Evolutionary conservation across 2,888 invertebrate species (phyloP).

Genomic region (Sicus ferrugineus): DNA sequence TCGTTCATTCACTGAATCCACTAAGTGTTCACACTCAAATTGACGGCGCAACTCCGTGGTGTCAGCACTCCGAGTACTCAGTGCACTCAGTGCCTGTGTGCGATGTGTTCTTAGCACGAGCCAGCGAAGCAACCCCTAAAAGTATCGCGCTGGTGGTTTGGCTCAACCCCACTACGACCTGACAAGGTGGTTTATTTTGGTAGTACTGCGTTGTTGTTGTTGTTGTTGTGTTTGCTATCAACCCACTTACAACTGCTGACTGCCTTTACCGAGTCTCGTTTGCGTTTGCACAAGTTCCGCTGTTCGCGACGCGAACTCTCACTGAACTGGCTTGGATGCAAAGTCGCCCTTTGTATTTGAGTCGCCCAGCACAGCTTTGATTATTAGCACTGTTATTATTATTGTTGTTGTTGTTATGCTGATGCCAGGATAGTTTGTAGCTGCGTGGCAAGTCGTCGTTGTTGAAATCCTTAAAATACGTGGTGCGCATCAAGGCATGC

Average conservation of each 20-base stretch:
- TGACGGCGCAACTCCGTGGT: slow-evolving; percentile 55
- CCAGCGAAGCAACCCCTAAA: slow-evolving; percentile 30
- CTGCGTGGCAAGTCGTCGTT: slow-evolving; percentile 18
- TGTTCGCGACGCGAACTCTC: slow-evolving; percentile 38
- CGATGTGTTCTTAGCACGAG: slow-evolving; percentile 13
- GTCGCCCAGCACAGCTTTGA: slow-evolving; percentile 4
- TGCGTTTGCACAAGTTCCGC: slow-evolving; percentile 32
- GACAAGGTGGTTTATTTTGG: slow-evolving; percentile 31
- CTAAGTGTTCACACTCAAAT: not conserved
- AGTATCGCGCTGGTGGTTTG: slow-evolving; percentile 36
- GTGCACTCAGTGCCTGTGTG: too few species aligned
- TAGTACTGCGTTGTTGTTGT: slow-evolving; percentile 20
- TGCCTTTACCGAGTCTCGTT: slow-evolving; percentile 1
- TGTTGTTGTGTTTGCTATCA: not conserved
- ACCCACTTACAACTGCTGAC: not conserved
- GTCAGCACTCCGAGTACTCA: slow-evolving; percentile 36
- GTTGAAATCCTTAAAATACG: slow-evolving; percentile 31
- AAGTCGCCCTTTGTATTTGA: not conserved
- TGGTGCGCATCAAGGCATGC: slow-evolving; percentile 41
- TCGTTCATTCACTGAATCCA: slow-evolving; percentile 12
- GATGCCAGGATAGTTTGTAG: not conserved
- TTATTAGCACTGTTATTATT: not conserved
- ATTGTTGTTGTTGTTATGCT: slow-evolving; percentile 7
- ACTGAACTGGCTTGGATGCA: slow-evolving; percentile 9
- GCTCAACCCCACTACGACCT: slow-evolving; percentile 26